Conservation (phyloP, 92 coral and sea anemone species). For the Heteractis magnifica region DNA sequence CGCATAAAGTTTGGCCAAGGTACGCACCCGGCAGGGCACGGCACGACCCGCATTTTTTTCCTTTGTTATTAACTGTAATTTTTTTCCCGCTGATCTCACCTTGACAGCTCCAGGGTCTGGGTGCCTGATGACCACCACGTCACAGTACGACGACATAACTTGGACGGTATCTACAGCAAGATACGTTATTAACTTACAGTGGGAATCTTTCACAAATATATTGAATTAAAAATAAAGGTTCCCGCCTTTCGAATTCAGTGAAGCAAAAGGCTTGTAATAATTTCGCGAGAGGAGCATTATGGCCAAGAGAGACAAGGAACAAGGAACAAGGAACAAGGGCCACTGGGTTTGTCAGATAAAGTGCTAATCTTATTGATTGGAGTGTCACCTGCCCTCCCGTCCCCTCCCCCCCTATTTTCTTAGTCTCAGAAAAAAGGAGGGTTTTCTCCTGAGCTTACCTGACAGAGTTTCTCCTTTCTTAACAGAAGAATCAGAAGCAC, state of each 20-base stretch:
- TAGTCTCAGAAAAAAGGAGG: too few relatives aligned
- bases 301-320: too few relatives aligned
- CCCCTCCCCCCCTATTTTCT: too few relatives aligned
- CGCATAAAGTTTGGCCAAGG: too few relatives aligned
- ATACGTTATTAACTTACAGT: not conserved
- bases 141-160: slow-evolving; percentile 93
- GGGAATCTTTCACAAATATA: not conserved
- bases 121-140: slow-evolving; percentile 91
- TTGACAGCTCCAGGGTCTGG: slow-evolving; percentile 91
- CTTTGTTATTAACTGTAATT: too few relatives aligned
- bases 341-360: too few relatives aligned
- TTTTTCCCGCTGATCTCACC: slow-evolving; percentile 30
- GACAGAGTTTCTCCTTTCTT: slow-evolving; percentile 92
- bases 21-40: not conserved
- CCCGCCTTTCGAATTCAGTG: not conserved
- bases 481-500: slow-evolving; percentile 85
- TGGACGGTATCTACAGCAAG: slow-evolving; percentile 76
- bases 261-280: too few relatives aligned
- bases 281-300: too few relatives aligned
- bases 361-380: too few relatives aligned
- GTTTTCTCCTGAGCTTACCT: slow-evolving; percentile 46
- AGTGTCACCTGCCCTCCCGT: too few relatives aligned
- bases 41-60: not conserved
- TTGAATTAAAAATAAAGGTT: not conserved
- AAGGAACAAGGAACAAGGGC: too few relatives aligned